Percentiles rank a stretch among this genome's conserved stretches.
Conservation (phyloP, 2,797 vertebrate species). For the Gadopsis bispinosus region DNA sequence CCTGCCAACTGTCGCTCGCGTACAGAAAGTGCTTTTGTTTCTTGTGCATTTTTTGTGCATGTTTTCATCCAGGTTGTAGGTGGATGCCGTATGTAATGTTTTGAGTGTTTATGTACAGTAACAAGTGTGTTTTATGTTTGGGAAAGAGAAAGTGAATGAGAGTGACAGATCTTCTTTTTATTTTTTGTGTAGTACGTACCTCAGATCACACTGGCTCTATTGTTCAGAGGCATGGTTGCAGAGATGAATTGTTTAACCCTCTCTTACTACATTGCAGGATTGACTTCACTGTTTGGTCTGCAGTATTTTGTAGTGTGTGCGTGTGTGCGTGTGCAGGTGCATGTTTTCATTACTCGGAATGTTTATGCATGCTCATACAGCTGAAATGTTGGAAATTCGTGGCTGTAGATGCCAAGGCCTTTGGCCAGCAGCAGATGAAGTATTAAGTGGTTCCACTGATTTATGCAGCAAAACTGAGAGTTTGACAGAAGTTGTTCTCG, state of each 20-base stretch:
- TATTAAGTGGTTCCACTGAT: constrained; percentile 67
- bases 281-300: constrained; percentile 16
- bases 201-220: constrained; percentile 68
- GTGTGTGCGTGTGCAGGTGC: constrained; percentile 48
- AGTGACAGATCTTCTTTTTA: constrained; percentile 32
- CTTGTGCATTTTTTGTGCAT: constrained; percentile 15
- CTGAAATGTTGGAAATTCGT: constrained; percentile 54
- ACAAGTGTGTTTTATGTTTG: constrained; percentile 30
- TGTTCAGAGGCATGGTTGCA: constrained; percentile 55
- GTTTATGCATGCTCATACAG: constrained; percentile 74
- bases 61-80: constrained; percentile 24
- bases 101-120: constrained; percentile 12
- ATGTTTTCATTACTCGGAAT: constrained; percentile 61
- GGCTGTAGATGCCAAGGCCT: constrained; percentile 42
- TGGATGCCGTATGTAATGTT: neutral
- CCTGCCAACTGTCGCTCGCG: constrained; percentile 56
- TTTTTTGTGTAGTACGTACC: constrained; percentile 28
- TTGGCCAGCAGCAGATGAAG: constrained; percentile 54
- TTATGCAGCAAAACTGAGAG: constrained; percentile 59
- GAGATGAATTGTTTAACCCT: constrained; percentile 54
- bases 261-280: constrained; percentile 13
- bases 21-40: constrained; percentile 64
- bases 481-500: constrained; percentile 54
- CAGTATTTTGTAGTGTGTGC: constrained; percentile 14
- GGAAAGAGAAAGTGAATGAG: constrained; percentile 37